Evolutionary conservation across 1,140 invertebrate genomes (phyloP), one percentile per base, ranked within the genome.

Genomic region (Lamellibrachia luymesi): DNA sequence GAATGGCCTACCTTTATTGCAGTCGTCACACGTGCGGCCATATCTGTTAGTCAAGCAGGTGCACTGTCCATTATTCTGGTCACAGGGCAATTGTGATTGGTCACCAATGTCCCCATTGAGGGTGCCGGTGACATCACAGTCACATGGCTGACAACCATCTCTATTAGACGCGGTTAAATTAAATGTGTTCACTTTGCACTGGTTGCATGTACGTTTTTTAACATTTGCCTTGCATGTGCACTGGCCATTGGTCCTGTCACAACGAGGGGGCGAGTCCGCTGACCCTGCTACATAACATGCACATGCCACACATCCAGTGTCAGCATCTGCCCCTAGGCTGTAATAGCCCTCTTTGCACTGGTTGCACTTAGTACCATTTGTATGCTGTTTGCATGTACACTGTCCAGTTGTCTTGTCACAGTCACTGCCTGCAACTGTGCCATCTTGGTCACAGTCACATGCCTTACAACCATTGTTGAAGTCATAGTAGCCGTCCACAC

Each of bases 1-100:
- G 64, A 80, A 80, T 10, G 2, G 4, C 64, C 17, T 17, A 80
- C 99, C 99, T 98, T n/a, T n/a, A 96, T 98, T 97, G 96, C 99
- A 99, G 96, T 99, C 98, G 96, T 99, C 98, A 96, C 99, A 99
- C 92, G 98, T 97, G 89, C 98, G 97, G 1, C 99, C 99, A 91
- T 98, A 98, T 96, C 99, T 98, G 50, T 98, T 98, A 64, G 97
- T 97, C 96, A 97, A 98, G 96, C 99, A 99, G 4, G 98, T 97
- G 96, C 99, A 99, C 95, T 98, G 98, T 0, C 99, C 99, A 93
- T 94, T 98, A 97, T 96, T 97, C 97, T 96, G 97, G 95, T 99
- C 97, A 95, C 99, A 99, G 13, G 94, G 91, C 25, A 95, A 50
- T 91, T 89, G 49, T 50, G 56, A 89, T 38, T 38, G 92, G 38